phyloP scores from a whole-genome alignment of 2,797 vertebrate species.

The Cichlasoma orientale region DNA sequence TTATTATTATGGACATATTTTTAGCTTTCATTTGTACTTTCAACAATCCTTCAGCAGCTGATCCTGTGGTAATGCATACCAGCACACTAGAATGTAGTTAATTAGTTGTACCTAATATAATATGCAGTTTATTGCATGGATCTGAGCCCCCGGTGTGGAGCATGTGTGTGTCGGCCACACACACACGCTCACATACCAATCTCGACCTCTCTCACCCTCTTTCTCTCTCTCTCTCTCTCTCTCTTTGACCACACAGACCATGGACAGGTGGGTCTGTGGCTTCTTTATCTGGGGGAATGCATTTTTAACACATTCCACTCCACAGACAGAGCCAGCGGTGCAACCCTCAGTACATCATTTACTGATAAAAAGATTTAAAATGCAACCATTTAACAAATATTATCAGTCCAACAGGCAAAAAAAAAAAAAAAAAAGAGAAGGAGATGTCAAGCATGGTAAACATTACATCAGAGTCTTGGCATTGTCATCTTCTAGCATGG shows the following conservation, averaged over 20 bases:
- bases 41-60: background rate
- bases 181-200: constrained; percentile 66
- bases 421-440: too few species aligned
- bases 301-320: constrained; percentile 1
- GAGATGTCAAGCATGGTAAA: background rate
- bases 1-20: too few species aligned
- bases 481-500: background rate
- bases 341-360: background rate
- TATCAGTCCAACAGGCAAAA: background rate
- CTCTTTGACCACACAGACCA: constrained; percentile 32
- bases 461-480: background rate
- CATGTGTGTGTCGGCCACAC: constrained; percentile 49
- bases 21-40: too few species aligned
- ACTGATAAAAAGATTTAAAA: background rate
- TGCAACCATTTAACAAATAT: background rate
- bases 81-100: too few species aligned
- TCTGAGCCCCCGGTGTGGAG: background rate
- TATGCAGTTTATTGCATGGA: background rate
- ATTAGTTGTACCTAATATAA: background rate
- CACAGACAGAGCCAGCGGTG: background rate
- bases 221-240: background rate
- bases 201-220: constrained; percentile 55
- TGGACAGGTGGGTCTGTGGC: constrained; percentile 55
- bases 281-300: background rate
- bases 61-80: background rate